These are phyloP conservation scores for Coregonus suidteri DNA, from an alignment of 2,797 vertebrate species.

Conservation along the genomic window DNA sequence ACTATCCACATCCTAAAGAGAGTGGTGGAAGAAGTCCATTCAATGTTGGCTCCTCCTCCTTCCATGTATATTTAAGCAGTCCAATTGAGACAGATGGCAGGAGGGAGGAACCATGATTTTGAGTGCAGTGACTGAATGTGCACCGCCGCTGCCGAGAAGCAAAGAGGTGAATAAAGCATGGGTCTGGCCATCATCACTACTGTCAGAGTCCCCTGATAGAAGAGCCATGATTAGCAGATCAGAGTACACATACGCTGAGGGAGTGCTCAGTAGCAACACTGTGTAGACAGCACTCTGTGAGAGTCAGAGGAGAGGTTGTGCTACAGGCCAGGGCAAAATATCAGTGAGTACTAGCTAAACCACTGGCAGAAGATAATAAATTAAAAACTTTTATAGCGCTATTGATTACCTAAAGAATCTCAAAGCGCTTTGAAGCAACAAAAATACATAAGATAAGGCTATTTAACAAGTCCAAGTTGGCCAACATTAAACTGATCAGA, in stretches of 20 bases:
- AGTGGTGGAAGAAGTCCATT: neutral
- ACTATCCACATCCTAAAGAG: neutral
- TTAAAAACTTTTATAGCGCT: neutral
- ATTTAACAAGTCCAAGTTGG: no score
- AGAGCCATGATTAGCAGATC: slow-evolving; percentile 32
- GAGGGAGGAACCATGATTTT: neutral
- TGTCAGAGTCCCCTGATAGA: slow-evolving; percentile 35
- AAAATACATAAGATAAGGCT: no score
- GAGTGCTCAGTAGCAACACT: neutral
- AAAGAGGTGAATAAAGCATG: slow-evolving; percentile 9
- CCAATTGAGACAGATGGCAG: slow-evolving; percentile 28
- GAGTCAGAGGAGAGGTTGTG: slow-evolving; percentile 7
- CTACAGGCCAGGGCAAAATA: slow-evolving; percentile 8
- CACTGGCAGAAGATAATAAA: neutral
- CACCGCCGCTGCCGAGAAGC: neutral
- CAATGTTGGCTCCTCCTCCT: neutral
- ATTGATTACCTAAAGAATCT: no score
- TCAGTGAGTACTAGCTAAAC: slow-evolving; percentile 4
- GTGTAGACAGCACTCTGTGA: neutral
- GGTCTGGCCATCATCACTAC: slow-evolving; percentile 10
- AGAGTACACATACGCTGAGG: neutral
- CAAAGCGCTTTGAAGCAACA: no score
- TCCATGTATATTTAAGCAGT: slow-evolving; percentile 8
- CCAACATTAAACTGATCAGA: no score
- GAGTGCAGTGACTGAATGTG: neutral